phyloP scores from a whole-genome alignment of 2,888 invertebrate species.

The Metalampra italica region DNA sequence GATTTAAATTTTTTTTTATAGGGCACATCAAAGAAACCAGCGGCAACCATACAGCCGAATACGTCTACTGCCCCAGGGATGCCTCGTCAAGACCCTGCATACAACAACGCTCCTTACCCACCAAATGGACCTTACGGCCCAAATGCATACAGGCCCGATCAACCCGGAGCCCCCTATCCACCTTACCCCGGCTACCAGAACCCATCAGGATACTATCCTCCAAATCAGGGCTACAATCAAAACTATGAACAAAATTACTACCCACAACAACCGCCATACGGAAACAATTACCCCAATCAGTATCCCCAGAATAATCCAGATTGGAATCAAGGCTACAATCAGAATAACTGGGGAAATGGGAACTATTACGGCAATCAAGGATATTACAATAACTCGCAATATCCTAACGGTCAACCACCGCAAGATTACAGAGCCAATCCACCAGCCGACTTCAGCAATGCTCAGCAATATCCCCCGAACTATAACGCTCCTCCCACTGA shows the following conservation, averaged over 20 bases:
- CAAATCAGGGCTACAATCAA: constrained; percentile 67
- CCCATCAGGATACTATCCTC: constrained; percentile 63
- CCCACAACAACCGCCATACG: constrained; percentile 44
- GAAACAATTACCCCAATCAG: constrained; percentile 64
- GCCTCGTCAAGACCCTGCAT: constrained; percentile 39
- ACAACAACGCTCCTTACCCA: constrained; percentile 44
- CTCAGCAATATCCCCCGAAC: constrained; percentile 53
- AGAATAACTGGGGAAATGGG: constrained; percentile 65
- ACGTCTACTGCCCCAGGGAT: constrained; percentile 41
- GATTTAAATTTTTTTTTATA: no score
- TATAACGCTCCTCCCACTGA: constrained; percentile 46
- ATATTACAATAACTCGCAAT: constrained; percentile 66
- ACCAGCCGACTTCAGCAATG: constrained; percentile 40
- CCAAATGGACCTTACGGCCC: constrained; percentile 57
- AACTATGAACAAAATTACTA: constrained; percentile 65
- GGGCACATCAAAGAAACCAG: constrained; percentile 70
- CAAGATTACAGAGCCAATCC: constrained; percentile 48
- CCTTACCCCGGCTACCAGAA: constrained; percentile 65
- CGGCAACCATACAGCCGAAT: constrained; percentile 72
- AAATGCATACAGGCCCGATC: constrained; percentile 47
- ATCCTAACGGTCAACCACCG: constrained; percentile 52
- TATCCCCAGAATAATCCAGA: constrained; percentile 41
- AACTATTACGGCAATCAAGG: constrained; percentile 60
- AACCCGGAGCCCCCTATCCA: constrained; percentile 55
- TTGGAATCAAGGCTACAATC: constrained; percentile 50